Evolutionary conservation across 2,113 vertebrate genomes (phyloP).

Genomic region (Cervus canadensis): DNA sequence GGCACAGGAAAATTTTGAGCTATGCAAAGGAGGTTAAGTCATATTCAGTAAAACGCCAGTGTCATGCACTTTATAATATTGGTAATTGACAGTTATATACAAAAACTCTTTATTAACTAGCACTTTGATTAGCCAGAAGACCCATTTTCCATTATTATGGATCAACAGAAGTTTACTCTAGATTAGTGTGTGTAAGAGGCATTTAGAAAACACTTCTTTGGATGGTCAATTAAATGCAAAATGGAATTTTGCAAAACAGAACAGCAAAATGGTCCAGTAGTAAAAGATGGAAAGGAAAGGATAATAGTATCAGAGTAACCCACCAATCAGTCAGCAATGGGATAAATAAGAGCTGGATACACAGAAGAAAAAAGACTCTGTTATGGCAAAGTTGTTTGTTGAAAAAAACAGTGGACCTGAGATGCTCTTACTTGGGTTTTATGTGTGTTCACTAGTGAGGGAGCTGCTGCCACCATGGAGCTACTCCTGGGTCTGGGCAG

Average conservation of each 20-base stretch:
- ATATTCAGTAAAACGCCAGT: neutral
- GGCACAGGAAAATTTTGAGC: neutral
- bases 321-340: neutral
- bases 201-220: neutral
- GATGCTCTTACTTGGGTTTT: constrained; percentile 91
- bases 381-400: neutral
- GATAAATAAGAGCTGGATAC: neutral
- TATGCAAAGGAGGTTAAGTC: neutral
- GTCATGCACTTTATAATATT: neutral
- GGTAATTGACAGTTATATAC: neutral
- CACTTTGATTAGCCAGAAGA: neutral
- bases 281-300: neutral
- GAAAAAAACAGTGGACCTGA: neutral
- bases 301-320: neutral
- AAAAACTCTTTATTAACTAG: neutral
- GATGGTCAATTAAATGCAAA: neutral
- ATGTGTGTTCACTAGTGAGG: constrained; percentile 97
- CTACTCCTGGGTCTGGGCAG: constrained; percentile 95
- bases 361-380: neutral
- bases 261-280: neutral
- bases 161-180: neutral
- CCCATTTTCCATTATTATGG: neutral
- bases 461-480: constrained; percentile 97
- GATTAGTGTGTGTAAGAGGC: neutral
- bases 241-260: neutral